phyloP scores from a whole-genome alignment of 1,140 invertebrate genomes.

The Temnothorax curvispinosus region DNA sequence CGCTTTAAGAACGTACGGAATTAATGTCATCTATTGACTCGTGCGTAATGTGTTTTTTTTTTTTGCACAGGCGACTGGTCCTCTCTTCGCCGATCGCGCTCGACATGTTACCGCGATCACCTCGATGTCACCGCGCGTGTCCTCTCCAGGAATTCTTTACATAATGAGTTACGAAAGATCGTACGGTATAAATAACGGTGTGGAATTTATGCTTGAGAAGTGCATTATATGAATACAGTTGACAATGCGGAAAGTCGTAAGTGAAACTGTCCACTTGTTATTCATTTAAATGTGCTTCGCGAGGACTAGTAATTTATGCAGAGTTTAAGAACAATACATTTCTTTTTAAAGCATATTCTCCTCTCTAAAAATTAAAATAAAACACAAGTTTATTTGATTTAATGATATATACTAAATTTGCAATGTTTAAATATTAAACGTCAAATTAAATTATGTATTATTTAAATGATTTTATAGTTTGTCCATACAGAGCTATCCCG shows the following conservation, averaged over 20 bases:
- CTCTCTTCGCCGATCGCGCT: background rate
- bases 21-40: constrained; percentile 41
- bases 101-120: background rate
- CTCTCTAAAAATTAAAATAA: background rate
- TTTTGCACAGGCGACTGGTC: constrained; percentile 22
- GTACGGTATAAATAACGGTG: constrained; percentile 45
- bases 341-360: background rate
- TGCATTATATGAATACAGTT: constrained; percentile 9
- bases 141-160: constrained; percentile 21
- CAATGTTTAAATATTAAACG: background rate
- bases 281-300: background rate
- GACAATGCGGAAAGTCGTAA: background rate
- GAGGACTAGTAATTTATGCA: constrained; percentile 8
- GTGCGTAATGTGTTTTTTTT: constrained; percentile 4
- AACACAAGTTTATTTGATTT: background rate
- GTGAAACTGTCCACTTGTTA: constrained; percentile 34
- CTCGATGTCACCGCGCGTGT: background rate
- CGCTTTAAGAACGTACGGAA: constrained; percentile 19
- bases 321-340: background rate
- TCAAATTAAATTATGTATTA: background rate
- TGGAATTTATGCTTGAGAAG: constrained; percentile 21
- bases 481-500: background rate
- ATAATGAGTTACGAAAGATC: constrained; percentile 35
- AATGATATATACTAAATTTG: background rate
- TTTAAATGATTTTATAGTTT: background rate